Conservation (phyloP, 1,140 invertebrate genomes). For the Pogonus chalceus region DNA sequence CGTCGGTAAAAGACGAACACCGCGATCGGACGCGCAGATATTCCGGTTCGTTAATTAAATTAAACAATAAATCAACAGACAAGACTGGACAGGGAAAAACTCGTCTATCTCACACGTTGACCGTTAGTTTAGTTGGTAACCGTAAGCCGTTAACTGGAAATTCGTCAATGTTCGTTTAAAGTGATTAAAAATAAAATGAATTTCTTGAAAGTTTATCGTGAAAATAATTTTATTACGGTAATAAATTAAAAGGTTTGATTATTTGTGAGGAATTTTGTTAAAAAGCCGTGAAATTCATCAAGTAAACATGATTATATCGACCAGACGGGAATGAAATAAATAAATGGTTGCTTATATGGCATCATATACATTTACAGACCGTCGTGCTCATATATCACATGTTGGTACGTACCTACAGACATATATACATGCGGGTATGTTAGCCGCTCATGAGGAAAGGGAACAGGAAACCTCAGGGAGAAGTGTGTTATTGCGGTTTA, state of each 20-base stretch:
- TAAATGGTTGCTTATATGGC: constrained; percentile 7
- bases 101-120: neutral
- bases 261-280: neutral
- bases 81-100: neutral
- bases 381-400: neutral
- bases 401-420: too few relatives aligned
- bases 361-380: neutral
- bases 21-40: constrained; percentile 5
- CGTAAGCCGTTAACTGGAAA: neutral
- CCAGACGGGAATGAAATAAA: neutral
- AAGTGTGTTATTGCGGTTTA: neutral
- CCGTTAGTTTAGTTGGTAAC: neutral
- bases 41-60: constrained; percentile 7
- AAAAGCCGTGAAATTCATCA: constrained; percentile 1
- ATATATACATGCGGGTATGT: too few relatives aligned
- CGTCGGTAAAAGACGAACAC: neutral
- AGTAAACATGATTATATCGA: constrained; percentile 1
- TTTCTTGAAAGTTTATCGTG: too few relatives aligned
- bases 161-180: neutral
- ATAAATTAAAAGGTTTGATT: too few relatives aligned
- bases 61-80: constrained; percentile 6
- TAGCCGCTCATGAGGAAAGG: too few relatives aligned
- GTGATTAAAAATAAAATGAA: constrained; percentile 3
- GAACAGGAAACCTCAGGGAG: too few relatives aligned
- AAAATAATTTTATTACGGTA: too few relatives aligned